Evolutionary conservation across 2,888 invertebrate species (phyloP), one percentile per base, ranked within the genome.

Genomic region (Troglohyphantes excavatus): DNA sequence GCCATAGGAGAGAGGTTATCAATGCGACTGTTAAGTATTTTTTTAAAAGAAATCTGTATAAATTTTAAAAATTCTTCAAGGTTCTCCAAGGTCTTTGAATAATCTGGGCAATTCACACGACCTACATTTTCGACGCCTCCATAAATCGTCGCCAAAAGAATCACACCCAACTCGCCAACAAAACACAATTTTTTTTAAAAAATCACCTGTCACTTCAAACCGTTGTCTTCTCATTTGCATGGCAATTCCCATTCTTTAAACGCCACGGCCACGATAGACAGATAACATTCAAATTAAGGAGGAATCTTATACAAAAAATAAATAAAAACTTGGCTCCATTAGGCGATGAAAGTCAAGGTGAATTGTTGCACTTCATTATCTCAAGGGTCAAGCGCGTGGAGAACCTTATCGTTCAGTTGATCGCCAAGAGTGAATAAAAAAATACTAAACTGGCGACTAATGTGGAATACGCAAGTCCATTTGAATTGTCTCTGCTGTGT

Each of bases 331-430:
- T 11, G 2, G 65, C 29, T 2, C 3, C 26, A 27, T 65, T 65
- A 17, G 2, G 29, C n/a, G 23, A 26, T 17, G 65, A 65, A 65
- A 65, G 29, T 23, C 29, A 65, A 65, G 23, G 65, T 23, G 65
- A 65, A 53, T 53, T 53, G 53, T 53, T 53, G 11, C 21, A 72
- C 46, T 72, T 46, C 26, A 72, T 46, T 43, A 72, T 46, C 26
- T 3, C 2, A 6, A 21, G 26, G 46, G 39, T 72, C 46, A 72
- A 72, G 43, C 43, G 39, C 72, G 43, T 43, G 72, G 9, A 3
- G n/a, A 17, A 17, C 5, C 53, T 53, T 53, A 53, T 13, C 17
- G 17, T 53, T 53, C 53, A 17, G 1, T 1, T n/a, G 17, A 53
- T 7, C 7, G 53, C 53, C 53, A n/a, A 53, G 17, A 53, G n/a